Conservation (phyloP, 2,113 vertebrate genomes). For the Hemiscyllium ocellatum region DNA sequence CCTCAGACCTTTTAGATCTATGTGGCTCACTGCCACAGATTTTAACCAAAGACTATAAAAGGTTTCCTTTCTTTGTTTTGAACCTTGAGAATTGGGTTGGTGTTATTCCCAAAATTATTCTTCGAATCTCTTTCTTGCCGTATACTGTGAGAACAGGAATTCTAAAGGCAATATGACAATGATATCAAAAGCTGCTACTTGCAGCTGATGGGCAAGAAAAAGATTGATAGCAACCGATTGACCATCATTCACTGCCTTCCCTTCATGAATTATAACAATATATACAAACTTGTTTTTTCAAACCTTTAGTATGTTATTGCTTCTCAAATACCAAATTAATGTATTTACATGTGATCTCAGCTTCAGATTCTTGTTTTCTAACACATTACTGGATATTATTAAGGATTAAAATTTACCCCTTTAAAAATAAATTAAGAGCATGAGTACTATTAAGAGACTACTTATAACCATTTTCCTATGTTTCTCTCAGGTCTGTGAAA, state of each 20-base stretch:
- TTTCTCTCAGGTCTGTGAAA: conserved; percentile 81
- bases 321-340: neutral
- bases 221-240: neutral
- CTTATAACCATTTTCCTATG: conserved; percentile 26
- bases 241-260: neutral
- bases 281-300: neutral
- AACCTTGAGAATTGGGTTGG: neutral
- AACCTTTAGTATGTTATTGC: neutral
- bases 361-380: neutral
- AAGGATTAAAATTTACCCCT: neutral
- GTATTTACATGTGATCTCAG: neutral
- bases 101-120: neutral
- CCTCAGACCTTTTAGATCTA: neutral
- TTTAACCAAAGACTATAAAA: neutral
- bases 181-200: neutral
- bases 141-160: neutral
- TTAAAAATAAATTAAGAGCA: neutral
- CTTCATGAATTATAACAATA: neutral
- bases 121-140: neutral
- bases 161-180: neutral
- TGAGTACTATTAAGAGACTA: neutral
- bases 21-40: neutral
- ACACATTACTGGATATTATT: neutral
- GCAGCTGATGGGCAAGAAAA: neutral
- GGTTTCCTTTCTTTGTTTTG: neutral